Percentiles rank a stretch among this genome's conserved stretches.
Evolutionary conservation across 2,888 invertebrate species (phyloP).

Genomic region (Caenorhabditis angaria): DNA sequence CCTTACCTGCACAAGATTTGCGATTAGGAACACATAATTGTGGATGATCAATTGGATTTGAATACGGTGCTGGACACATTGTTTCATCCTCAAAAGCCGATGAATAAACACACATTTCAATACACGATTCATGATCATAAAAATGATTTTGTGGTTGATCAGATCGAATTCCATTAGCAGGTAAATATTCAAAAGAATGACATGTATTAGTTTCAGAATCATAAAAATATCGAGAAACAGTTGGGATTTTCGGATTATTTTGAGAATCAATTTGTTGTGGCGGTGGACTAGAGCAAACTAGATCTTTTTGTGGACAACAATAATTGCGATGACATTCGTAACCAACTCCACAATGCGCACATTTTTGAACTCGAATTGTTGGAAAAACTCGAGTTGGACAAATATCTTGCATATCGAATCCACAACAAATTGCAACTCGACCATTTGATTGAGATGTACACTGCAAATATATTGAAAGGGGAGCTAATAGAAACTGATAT

Average conservation of each 20-base stretch:
- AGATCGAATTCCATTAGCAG: slow-evolving; percentile 14
- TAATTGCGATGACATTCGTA: slow-evolving; percentile 41
- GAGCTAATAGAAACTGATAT: no score
- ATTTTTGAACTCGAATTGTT: slow-evolving; percentile 30
- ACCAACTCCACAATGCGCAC: slow-evolving; percentile 29
- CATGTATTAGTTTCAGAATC: slow-evolving; percentile 45
- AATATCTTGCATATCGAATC: slow-evolving; percentile 26
- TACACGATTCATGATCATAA: slow-evolving; percentile 38
- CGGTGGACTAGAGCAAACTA: slow-evolving; percentile 25
- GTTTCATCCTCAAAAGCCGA: slow-evolving; percentile 15
- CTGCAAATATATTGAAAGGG: not conserved
- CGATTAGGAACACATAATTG: slow-evolving; percentile 52
- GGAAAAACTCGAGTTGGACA: slow-evolving; percentile 37
- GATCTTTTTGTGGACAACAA: slow-evolving; percentile 39
- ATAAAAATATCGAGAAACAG: slow-evolving; percentile 38
- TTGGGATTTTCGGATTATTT: not conserved
- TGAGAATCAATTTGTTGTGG: slow-evolving; percentile 4
- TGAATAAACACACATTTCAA: slow-evolving; percentile 35
- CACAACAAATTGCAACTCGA: slow-evolving; percentile 31
- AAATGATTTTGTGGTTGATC: slow-evolving; percentile 50
- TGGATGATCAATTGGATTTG: slow-evolving; percentile 54
- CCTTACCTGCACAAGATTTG: slow-evolving; percentile 53
- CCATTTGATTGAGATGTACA: slow-evolving; percentile 16
- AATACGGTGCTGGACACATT: slow-evolving; percentile 55
- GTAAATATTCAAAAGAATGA: slow-evolving; percentile 42